Conservation (phyloP, 2,113 vertebrate genomes). For the Siniperca knerii region DNA sequence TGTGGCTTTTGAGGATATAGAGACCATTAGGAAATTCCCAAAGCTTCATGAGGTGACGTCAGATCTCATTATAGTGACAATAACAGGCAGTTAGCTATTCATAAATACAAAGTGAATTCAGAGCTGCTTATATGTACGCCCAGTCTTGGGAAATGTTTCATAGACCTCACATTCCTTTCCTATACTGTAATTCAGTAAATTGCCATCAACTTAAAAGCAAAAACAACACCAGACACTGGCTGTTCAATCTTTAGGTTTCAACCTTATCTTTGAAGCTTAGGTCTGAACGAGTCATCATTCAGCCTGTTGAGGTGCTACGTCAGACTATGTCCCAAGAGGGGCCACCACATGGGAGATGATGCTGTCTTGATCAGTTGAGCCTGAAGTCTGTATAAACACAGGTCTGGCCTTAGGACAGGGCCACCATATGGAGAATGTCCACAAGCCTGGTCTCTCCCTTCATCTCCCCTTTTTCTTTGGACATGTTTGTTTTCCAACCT, state of each 20-base stretch:
- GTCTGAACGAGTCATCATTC: conserved; percentile 33
- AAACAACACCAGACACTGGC: conserved; percentile 25
- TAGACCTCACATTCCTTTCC: conserved; percentile 41
- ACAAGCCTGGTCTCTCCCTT: conserved; percentile 60
- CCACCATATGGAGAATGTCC: conserved; percentile 79
- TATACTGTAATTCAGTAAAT: conserved; percentile 21
- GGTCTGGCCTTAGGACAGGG: conserved; percentile 56
- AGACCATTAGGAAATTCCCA: conserved; percentile 68
- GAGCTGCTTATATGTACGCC: conserved; percentile 21
- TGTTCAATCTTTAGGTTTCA: conserved; percentile 27
- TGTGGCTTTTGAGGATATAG: conserved; percentile 64
- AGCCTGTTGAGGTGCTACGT: conserved; percentile 41
- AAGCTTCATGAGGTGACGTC: conserved; percentile 56
- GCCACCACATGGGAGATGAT: conserved; percentile 62
- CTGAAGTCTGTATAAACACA: conserved; percentile 76
- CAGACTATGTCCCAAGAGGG: conserved; percentile 36
- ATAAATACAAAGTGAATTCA: conserved; percentile 36
- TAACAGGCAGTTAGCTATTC: conserved; percentile 50
- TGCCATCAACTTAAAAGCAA: conserved; percentile 17
- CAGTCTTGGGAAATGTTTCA: conserved; percentile 16
- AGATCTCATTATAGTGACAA: conserved; percentile 63
- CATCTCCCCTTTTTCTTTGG: conserved; percentile 68
- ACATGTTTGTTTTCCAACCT: conserved; percentile 82
- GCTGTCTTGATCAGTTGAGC: conserved; percentile 65
- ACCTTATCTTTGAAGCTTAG: conserved; percentile 41